These are phyloP conservation scores for Gambusia affinis DNA, from an alignment of 2,113 vertebrate species.

Conservation along the genomic window DNA sequence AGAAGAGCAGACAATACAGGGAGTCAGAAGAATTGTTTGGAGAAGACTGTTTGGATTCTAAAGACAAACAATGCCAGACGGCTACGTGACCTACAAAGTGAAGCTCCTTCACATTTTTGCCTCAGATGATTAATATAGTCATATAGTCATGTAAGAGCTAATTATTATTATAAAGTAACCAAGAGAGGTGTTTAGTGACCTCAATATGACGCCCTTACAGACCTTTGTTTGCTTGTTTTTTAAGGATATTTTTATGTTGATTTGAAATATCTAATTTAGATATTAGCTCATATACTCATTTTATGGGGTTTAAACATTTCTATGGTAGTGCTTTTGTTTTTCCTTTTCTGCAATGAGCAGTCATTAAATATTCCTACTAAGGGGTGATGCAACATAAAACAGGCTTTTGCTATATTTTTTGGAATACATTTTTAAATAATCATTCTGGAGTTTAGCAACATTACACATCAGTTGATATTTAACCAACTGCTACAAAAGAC, in stretches of 20 bases:
- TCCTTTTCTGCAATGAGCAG: too few species aligned
- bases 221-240: not conserved
- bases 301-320: not conserved
- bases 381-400: too few species aligned
- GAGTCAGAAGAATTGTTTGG: slow-evolving; percentile 38
- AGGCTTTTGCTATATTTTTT: too few species aligned
- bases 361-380: too few species aligned
- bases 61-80: not conserved
- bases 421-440: too few species aligned
- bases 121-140: not conserved
- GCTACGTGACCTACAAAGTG: slow-evolving; percentile 9
- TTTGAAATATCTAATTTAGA: not conserved
- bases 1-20: slow-evolving; percentile 65
- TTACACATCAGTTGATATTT: too few species aligned
- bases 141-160: not conserved
- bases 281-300: too few species aligned
- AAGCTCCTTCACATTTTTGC: slow-evolving; percentile 1
- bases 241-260: not conserved
- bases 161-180: not conserved
- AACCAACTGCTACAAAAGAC: too few species aligned
- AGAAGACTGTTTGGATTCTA: slow-evolving; percentile 46
- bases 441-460: too few species aligned
- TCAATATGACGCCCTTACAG: not conserved
- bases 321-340: not conserved
- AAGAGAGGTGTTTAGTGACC: not conserved